Evolutionary conservation across 2,797 vertebrate genomes (phyloP), one percentile per base, ranked within the genome.

Genomic region (Myripristis murdjan): DNA sequence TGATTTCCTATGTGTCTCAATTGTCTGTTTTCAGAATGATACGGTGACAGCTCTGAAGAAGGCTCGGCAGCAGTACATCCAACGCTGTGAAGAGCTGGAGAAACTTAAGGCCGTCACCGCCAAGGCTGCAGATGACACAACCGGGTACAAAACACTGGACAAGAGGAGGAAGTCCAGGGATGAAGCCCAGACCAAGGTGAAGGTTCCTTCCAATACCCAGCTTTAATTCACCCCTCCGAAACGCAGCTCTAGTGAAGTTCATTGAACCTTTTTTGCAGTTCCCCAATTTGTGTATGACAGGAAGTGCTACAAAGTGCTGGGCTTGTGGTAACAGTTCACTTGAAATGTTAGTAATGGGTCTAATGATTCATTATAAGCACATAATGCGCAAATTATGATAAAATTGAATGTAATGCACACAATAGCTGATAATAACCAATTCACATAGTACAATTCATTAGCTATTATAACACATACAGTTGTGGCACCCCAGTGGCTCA

Each of bases 31-130:
- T 79, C 69, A 98, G 97, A 93, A 95, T 0, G 97, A 99, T 4
- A 82, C 94, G 0, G 73, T 94, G 73, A 83, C 91, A 0, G 91
- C 95, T 0, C 90, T 97, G 48, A 96, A 96, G 89, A 96, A 97
- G 71, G 90, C 96, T 37, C 95, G 93, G 24, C 95, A 96, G 24
- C 96, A 96, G 33, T 98, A 98, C 51, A 1, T 67, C 2, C 97
- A 98, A 80, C 96, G 97, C 68, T 93, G 94, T 4, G 97, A 98
- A 56, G 97, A 99, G 35, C 85, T 97, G 22, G 93, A 95, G 80
- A 97, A 95, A 61, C 95, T 94, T 0, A 96, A 95, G 84, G 91
- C 87, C 0, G 8, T 93, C 64, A 95, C 93, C 0, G 93, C 94
- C 62, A 96, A 94, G 87, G 94, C 94, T 0, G 60, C 92, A 56